These are phyloP conservation scores for Endomychus coccineus DNA, from an alignment of 2,888 invertebrate genomes.

Conservation along the genomic window DNA sequence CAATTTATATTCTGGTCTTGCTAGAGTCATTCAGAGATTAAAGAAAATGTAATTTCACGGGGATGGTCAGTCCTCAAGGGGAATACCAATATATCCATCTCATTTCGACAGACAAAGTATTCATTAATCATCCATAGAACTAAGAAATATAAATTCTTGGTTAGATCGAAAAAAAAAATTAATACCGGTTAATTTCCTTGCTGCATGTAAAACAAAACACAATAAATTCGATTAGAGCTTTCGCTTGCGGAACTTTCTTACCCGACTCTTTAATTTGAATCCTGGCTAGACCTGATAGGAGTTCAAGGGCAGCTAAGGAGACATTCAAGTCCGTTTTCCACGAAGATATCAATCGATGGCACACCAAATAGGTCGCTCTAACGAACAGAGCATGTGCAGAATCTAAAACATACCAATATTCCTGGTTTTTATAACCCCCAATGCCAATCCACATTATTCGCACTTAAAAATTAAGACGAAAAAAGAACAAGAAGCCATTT, in stretches of 20 bases:
- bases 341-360: constrained; percentile 88
- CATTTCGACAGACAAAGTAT: too few relatives aligned
- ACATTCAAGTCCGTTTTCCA: constrained; percentile 95
- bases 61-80: too few relatives aligned
- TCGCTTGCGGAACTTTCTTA: constrained; percentile 37
- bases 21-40: too few relatives aligned
- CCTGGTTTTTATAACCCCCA: too few relatives aligned
- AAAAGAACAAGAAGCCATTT: too few relatives aligned
- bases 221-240: constrained; percentile 13
- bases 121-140: too few relatives aligned
- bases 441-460: too few relatives aligned
- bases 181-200: constrained; percentile 49
- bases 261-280: constrained; percentile 85
- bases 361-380: constrained; percentile 86
- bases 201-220: constrained; percentile 37
- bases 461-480: too few relatives aligned
- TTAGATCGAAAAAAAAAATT: neutral
- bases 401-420: constrained; percentile 54
- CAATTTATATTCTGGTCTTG: too few relatives aligned
- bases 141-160: too few relatives aligned
- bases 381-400: constrained; percentile 85
- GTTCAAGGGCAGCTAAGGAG: constrained; percentile 86
- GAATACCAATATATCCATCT: too few relatives aligned
- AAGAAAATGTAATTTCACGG: too few relatives aligned
- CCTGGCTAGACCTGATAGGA: constrained; percentile 83